Percentiles rank a stretch among this genome's conserved stretches.
These are phyloP conservation scores for Drosophila persimilis DNA, from an alignment of 1,140 invertebrate species.

Conservation along the genomic window DNA sequence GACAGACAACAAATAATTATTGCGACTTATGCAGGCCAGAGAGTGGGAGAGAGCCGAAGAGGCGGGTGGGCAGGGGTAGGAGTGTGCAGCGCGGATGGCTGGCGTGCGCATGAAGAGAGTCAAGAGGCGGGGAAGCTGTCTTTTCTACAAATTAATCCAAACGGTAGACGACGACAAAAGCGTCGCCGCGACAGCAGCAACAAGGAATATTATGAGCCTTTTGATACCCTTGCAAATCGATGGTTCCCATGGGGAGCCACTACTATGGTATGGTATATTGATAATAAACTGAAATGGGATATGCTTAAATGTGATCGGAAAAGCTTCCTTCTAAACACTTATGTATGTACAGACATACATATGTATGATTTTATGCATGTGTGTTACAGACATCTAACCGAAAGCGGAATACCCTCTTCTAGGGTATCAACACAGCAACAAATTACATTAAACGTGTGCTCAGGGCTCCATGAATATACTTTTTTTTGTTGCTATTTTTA, in stretches of 20 bases:
- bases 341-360: too few relatives aligned
- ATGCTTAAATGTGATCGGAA: too few relatives aligned
- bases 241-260: too few relatives aligned
- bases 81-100: too few relatives aligned
- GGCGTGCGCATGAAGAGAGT: slow-evolving; percentile 3
- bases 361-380: too few relatives aligned
- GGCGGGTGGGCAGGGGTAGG: not conserved
- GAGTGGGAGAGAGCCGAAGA: slow-evolving; percentile 5
- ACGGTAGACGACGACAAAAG: slow-evolving; percentile 62
- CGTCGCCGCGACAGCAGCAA: slow-evolving; percentile 11
- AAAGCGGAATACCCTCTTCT: too few relatives aligned
- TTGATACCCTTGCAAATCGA: too few relatives aligned
- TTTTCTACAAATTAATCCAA: slow-evolving; percentile 75
- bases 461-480: slow-evolving; percentile 22
- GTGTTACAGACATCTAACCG: too few relatives aligned
- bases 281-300: too few relatives aligned
- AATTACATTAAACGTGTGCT: slow-evolving; percentile 67
- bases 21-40: slow-evolving; percentile 17
- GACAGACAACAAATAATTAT: slow-evolving; percentile 53
- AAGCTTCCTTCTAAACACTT: too few relatives aligned
- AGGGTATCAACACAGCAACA: slow-evolving; percentile 21
- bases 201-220: too few relatives aligned
- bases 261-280: too few relatives aligned
- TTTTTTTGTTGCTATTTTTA: slow-evolving; percentile 70
- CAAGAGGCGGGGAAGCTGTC: not conserved